These are phyloP conservation scores for Tiliacea aurago DNA, from an alignment of 2,888 invertebrate genomes.

Conservation along the genomic window DNA sequence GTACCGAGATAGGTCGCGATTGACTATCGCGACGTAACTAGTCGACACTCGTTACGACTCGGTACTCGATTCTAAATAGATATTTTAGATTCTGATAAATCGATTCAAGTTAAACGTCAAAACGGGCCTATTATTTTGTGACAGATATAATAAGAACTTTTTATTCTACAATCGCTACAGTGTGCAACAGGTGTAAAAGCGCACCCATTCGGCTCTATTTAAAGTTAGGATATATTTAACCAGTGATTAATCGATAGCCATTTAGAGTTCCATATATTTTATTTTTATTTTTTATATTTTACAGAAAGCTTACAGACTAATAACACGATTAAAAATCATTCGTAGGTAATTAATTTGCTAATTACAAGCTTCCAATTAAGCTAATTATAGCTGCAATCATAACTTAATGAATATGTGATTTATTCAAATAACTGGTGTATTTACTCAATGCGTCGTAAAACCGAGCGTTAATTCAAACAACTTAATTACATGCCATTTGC, in stretches of 20 bases:
- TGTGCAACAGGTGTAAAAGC: conserved; percentile 3
- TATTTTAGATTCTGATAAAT: no score
- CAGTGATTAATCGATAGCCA: conserved; percentile 26
- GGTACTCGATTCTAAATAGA: no score
- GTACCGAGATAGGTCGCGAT: no score
- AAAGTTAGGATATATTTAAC: conserved; percentile 28
- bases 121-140: no score
- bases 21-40: no score
- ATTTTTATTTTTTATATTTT: no score
- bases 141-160: background rate
- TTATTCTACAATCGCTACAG: background rate
- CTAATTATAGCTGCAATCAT: conserved; percentile 29
- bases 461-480: conserved; percentile 33
- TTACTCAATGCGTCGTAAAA: conserved; percentile 38
- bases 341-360: no score
- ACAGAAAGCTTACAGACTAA: no score
- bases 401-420: conserved; percentile 38
- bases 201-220: background rate
- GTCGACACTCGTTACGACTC: no score
- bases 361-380: no score
- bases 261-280: conserved; percentile 33
- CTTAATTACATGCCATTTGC: conserved; percentile 40
- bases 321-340: no score
- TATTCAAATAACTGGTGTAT: conserved; percentile 43
- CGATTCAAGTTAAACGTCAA: no score